Base-by-base conservation (phyloP, 2,888 invertebrate species). In the Xanthia icteritia region DNA sequence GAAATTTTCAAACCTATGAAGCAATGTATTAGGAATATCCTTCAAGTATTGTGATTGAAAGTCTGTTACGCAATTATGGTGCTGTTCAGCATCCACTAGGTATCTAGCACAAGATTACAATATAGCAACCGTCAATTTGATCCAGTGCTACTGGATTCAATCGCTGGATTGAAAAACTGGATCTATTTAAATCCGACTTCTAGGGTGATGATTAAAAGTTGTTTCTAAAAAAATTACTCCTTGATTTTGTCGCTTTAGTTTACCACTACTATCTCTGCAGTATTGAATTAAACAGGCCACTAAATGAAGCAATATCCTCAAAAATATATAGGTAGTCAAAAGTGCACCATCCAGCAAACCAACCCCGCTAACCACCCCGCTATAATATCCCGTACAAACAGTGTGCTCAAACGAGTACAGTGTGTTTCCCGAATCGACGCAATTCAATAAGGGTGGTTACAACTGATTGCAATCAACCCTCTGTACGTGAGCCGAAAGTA, bases 401-500 rank as follows among this genome's bases (percentile, higher is more conserved):
- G 91, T 92, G 92, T 91, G 92, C 86, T 88, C 93, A 94, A 93
- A 94, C 93, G 94, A 93, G 92, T 89, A 90, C 88, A 83, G 87
- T 71, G 82, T 81, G 68, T 89, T 78, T 82, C 84, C 89, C 87
- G 88, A 89, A 91, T 87, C 87, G 77, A 77, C 91, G 87, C 92
- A 93, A 95, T 93, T 92, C 95, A 95, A 96, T 95, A 95, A 96
- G 95, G 93, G 94, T 92, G 92, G 93, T 91, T 92, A 92, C 92
- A 87, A 91, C 90, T 95, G 96, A 96, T 96, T 96, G 96, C 95
- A 95, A 96, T 96, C 96, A 95, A 93, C 88, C 89, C 86, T 58
- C 84, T 83, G 76, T 89, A 94, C 94, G 94, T 94, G 94, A 92
- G 89, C 15, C 74, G 81, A 79, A 90, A 89, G 83, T 82, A 83